phyloP scores from a whole-genome alignment of 2,797 vertebrate genomes.

The Schizopygopsis malacanthus region DNA sequence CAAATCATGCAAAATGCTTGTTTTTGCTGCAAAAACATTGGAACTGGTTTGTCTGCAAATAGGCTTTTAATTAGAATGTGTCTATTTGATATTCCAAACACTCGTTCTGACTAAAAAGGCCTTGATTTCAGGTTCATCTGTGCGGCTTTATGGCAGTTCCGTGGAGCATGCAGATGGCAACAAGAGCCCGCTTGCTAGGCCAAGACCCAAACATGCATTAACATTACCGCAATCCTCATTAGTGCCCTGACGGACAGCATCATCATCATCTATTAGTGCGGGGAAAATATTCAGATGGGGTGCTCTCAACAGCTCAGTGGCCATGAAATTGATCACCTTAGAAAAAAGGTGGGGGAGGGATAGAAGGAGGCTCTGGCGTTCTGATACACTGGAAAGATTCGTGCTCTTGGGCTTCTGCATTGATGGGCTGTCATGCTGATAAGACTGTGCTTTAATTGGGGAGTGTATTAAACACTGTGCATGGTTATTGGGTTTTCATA shows the following conservation, averaged over 20 bases:
- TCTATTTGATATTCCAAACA: constrained; percentile 33
- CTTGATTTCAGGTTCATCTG: constrained; percentile 21
- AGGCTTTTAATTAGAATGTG: constrained; percentile 5
- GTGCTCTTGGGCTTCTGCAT: constrained; percentile 40
- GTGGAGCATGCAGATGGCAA: constrained; percentile 6
- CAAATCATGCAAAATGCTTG: neutral
- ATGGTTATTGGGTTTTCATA: constrained; percentile 54
- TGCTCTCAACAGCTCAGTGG: constrained; percentile 35
- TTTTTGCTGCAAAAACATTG: neutral
- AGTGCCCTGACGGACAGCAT: constrained; percentile 35
- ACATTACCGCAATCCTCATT: constrained; percentile 35
- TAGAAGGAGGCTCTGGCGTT: constrained; percentile 55
- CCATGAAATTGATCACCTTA: constrained; percentile 50
- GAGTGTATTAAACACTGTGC: constrained; percentile 48
- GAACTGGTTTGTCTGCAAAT: neutral
- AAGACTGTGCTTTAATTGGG: constrained; percentile 48
- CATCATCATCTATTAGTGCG: constrained; percentile 48
- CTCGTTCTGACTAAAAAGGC: constrained; percentile 4
- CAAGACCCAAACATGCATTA: constrained; percentile 42
- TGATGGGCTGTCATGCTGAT: constrained; percentile 50
- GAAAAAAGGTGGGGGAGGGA: constrained; percentile 70
- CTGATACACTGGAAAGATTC: constrained; percentile 42
- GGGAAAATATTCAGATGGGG: constrained; percentile 36
- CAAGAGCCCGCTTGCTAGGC: constrained; percentile 24
- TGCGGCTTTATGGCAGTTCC: neutral